Percentiles rank a stretch among this genome's conserved stretches.
phyloP scores from a whole-genome alignment of 1,140 invertebrate species.

The Drosophila neocordata region DNA sequence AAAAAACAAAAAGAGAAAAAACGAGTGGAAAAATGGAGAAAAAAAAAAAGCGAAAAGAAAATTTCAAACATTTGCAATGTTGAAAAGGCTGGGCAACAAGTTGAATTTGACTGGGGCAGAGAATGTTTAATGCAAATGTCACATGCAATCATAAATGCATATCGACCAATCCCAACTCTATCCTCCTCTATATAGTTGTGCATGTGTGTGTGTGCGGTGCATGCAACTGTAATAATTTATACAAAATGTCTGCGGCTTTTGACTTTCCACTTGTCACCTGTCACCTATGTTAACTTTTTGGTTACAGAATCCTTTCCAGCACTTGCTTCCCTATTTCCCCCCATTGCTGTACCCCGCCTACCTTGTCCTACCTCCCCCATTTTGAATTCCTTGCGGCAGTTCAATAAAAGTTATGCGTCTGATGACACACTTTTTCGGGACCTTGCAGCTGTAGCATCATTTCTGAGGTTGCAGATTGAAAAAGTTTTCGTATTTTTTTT shows the following conservation, averaged over 20 bases:
- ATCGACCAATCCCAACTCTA: conserved; percentile 42
- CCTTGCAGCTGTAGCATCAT: conserved; percentile 37
- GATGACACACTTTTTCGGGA: conserved; percentile 67
- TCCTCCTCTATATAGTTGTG: not conserved
- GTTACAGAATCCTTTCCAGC: conserved; percentile 12
- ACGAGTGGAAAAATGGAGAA: conserved; percentile 7
- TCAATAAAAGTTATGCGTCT: conserved; percentile 78
- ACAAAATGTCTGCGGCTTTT: conserved; percentile 76
- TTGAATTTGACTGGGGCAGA: not conserved
- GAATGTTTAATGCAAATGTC: conserved; percentile 61
- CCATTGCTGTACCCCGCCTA: not conserved
- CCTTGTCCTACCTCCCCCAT: not conserved
- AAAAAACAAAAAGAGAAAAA: conserved; percentile 1
- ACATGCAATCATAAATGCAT: conserved; percentile 76
- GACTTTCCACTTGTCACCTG: conserved; percentile 72
- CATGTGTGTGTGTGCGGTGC: conserved; percentile 15
- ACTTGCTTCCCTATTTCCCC: not conserved
- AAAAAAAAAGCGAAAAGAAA: conserved; percentile 33
- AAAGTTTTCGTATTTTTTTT: conserved; percentile 52
- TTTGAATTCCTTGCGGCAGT: conserved; percentile 50
- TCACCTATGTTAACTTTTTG: conserved; percentile 21
- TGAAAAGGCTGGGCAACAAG: conserved; percentile 41
- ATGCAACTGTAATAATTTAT: conserved; percentile 71
- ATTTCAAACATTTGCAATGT: conserved; percentile 11
- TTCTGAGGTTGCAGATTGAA: conserved; percentile 57